Evolutionary conservation across 2,888 invertebrate species (phyloP).

Genomic region (Amphipyra tragopoginis): DNA sequence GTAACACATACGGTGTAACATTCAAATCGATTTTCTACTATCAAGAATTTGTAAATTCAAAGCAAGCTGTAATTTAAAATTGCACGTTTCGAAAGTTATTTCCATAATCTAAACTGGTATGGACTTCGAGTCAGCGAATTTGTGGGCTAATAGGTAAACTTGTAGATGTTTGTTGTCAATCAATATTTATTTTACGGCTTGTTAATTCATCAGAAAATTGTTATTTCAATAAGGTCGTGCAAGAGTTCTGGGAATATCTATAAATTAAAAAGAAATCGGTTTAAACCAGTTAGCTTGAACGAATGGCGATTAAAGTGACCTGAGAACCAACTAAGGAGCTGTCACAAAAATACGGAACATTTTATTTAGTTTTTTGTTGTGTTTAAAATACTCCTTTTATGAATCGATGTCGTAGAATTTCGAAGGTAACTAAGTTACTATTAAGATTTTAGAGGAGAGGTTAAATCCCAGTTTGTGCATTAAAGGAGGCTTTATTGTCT

Average conservation of each 20-base stretch:
- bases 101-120: constrained; percentile 45
- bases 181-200: constrained; percentile 40
- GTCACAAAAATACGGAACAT: constrained; percentile 17
- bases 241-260: constrained; percentile 32
- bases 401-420: not conserved
- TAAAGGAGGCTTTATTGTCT: constrained; percentile 61
- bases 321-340: constrained; percentile 16
- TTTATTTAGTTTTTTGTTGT: not conserved
- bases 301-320: constrained; percentile 46
- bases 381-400: not conserved
- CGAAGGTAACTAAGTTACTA: not conserved
- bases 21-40: constrained; percentile 38
- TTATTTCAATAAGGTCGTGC: constrained; percentile 18
- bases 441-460: constrained; percentile 2
- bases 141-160: constrained; percentile 44
- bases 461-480: constrained; percentile 7
- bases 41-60: constrained; percentile 45
- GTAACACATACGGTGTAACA: constrained; percentile 34
- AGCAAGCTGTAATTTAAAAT: constrained; percentile 41
- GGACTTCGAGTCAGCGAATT: constrained; percentile 31
- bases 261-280: constrained; percentile 40
- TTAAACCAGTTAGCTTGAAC: constrained; percentile 43
- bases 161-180: constrained; percentile 24
- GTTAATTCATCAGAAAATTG: constrained; percentile 26
- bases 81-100: constrained; percentile 53